Percentiles rank a stretch among this genome's conserved stretches.
Conservation (phyloP, 1,140 invertebrate genomes). For the Hesperophylax magnus region DNA sequence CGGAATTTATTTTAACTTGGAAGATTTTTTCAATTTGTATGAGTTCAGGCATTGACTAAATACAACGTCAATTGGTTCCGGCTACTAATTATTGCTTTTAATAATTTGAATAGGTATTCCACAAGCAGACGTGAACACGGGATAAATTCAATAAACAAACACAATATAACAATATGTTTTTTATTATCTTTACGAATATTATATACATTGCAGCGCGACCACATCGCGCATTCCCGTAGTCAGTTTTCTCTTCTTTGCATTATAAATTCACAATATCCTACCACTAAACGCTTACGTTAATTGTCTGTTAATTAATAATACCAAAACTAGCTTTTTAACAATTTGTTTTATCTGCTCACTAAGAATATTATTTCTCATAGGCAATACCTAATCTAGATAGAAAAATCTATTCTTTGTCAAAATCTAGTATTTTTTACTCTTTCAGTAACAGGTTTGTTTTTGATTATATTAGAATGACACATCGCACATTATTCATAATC, state of each 20-base stretch:
- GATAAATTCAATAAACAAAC: background rate
- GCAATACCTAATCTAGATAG: constrained; percentile 46
- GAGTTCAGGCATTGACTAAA: too few relatives aligned
- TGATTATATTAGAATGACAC: background rate
- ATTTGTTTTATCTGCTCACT: constrained; percentile 37
- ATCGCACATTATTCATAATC: background rate
- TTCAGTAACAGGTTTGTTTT: constrained; percentile 24
- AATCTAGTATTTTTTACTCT: constrained; percentile 43
- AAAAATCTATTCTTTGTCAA: constrained; percentile 48
- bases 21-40: too few relatives aligned
- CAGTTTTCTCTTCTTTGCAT: constrained; percentile 7
- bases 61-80: too few relatives aligned
- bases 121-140: too few relatives aligned
- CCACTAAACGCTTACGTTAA: constrained; percentile 38
- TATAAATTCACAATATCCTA: constrained; percentile 47
- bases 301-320: constrained; percentile 31
- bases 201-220: constrained; percentile 29
- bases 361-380: constrained; percentile 20
- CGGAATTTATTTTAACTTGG: too few relatives aligned
- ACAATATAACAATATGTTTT: constrained; percentile 28
- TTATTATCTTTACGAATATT: constrained; percentile 36
- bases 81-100: too few relatives aligned
- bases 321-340: constrained; percentile 44
- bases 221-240: constrained; percentile 5
- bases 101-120: too few relatives aligned